Conservation (phyloP, 2,113 vertebrate genomes). For the Amblyornis subalaris region DNA sequence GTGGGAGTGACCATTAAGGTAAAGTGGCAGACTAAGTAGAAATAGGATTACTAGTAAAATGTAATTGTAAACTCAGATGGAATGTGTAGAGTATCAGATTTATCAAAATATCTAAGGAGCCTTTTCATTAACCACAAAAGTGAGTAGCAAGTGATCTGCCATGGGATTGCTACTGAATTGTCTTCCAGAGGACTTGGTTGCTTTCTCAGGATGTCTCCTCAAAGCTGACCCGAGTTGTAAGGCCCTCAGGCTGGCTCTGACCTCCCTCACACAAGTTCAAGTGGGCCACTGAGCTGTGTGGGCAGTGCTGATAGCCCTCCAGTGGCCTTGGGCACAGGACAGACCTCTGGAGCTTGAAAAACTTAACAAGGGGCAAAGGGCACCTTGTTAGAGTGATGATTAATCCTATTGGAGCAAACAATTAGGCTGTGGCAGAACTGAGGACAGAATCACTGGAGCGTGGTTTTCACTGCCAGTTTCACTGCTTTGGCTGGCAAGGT, state of each 20-base stretch:
- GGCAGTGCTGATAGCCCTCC: background rate
- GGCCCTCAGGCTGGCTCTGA: background rate
- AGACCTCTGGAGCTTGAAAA: background rate
- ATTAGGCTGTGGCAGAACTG: background rate
- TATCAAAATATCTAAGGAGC: background rate
- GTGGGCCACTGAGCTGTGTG: background rate
- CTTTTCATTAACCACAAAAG: background rate
- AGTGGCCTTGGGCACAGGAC: background rate
- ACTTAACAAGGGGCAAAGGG: background rate
- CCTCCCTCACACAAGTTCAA: background rate
- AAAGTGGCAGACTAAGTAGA: background rate
- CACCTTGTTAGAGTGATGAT: background rate
- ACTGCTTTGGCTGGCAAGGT: background rate
- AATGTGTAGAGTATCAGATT: background rate
- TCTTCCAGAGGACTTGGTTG: background rate
- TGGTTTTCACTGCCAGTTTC: background rate
- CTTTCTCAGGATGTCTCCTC: background rate
- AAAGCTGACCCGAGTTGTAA: background rate
- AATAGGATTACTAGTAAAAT: background rate
- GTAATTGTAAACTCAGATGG: background rate
- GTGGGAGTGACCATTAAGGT: rapidly evolving
- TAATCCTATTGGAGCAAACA: background rate
- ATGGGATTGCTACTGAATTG: background rate
- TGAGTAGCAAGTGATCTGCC: too few relatives aligned
- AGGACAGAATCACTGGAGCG: background rate